Conservation (phyloP, 2,797 vertebrate species). For the Otus scops region DNA sequence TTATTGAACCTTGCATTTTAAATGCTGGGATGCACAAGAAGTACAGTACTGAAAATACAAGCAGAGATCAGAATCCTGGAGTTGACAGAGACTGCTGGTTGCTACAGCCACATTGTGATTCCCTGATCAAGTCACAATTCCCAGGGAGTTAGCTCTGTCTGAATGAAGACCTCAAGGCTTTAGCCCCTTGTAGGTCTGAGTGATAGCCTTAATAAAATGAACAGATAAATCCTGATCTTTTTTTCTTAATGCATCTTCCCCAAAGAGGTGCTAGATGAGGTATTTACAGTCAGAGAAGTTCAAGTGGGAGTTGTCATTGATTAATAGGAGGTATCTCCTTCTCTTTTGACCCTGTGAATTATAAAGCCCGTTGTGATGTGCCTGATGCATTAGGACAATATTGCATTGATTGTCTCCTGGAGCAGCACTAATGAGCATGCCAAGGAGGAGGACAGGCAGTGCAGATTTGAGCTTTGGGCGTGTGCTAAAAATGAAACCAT, state of each 20-base stretch:
- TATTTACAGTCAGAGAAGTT: slow-evolving; percentile 34
- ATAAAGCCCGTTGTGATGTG: neutral
- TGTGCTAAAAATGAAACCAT: neutral
- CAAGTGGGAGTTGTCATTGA: slow-evolving; percentile 18
- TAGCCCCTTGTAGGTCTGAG: neutral
- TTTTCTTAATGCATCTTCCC: neutral
- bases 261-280: neutral
- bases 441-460: neutral
- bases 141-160: neutral
- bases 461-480: neutral
- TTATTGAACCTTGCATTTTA: neutral
- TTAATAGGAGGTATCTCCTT: slow-evolving; percentile 12
- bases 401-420: slow-evolving; percentile 15
- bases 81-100: neutral
- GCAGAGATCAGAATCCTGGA: neutral
- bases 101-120: neutral
- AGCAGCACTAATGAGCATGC: neutral
- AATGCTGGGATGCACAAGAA: neutral
- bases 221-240: neutral
- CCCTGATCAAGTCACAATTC: neutral
- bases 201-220: neutral
- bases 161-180: neutral
- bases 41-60: neutral
- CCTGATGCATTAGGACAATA: slow-evolving; percentile 17
- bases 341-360: slow-evolving; percentile 1